Conservation (phyloP, 2,888 invertebrate species). For the Troides helena region DNA sequence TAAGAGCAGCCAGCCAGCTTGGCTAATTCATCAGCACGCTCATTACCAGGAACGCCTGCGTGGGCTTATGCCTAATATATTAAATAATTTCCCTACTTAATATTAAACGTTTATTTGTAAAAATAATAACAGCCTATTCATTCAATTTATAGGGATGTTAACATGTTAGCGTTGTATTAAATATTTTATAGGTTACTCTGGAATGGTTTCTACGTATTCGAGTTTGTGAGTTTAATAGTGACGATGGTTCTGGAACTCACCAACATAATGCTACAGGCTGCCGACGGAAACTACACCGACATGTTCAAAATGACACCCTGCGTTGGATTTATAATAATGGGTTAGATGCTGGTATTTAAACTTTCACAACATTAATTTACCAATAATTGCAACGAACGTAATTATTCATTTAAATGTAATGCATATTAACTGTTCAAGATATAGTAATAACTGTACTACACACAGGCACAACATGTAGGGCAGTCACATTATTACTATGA, state of each 20-base stretch:
- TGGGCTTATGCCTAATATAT: too few species aligned
- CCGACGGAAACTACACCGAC: constrained; percentile 51
- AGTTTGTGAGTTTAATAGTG: constrained; percentile 49
- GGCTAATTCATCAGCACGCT: too few species aligned
- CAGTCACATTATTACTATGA: not conserved
- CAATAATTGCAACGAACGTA: not conserved
- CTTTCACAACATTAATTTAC: not conserved
- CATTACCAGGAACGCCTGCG: too few species aligned
- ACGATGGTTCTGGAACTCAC: constrained; percentile 48
- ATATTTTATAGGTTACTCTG: constrained; percentile 46
- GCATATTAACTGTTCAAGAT: not conserved
- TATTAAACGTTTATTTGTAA: too few species aligned
- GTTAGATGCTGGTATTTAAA: constrained; percentile 38
- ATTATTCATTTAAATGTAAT: not conserved
- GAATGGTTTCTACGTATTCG: constrained; percentile 61
- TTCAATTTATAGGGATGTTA: not conserved
- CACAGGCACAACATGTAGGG: not conserved
- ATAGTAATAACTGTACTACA: not conserved
- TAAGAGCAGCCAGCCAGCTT: too few species aligned
- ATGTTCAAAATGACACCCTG: constrained; percentile 66
- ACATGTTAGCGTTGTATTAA: not conserved
- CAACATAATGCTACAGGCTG: constrained; percentile 48
- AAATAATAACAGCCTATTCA: too few species aligned
- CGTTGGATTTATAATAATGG: constrained; percentile 55
- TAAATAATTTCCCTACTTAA: too few species aligned